Base-by-base conservation (phyloP, 2,797 vertebrate species). In the Corythornis leucogaster region DNA sequence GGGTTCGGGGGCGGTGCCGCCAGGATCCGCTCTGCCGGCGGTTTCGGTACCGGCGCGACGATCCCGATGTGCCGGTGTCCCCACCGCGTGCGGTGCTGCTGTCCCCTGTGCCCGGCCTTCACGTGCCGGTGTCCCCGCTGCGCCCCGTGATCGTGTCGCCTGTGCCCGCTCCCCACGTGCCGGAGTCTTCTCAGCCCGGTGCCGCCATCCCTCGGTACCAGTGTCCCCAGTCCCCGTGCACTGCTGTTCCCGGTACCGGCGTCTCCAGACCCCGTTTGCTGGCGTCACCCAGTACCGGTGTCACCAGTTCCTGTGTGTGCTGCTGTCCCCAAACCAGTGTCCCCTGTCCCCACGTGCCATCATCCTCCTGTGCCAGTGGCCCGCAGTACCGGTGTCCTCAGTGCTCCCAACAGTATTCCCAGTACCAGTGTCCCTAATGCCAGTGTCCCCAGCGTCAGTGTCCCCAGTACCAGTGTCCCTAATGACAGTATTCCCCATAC, bases 251-350 rank as follows among this genome's bases (percentile, higher is more conserved):
- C 24, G 9, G 35, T 26, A 38, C 57, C 33, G 20, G 21, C 38
- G 33, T 22, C n/a, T 12, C 54, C 55, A 31, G n/a, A 13, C n/a
- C 55, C 55, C 31, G 9, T 33, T 16, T 45, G 1, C 31, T 4
- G 1, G 18, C 2, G 12, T 31, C 7, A 33, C 20, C 40, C 43
- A 1, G 14, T 12, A 2, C 18, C 1, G 1, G 19, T 16, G 7
- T 43, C 14, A 24, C 55, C 35, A 8, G 54, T 17, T 2, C n/a
- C 8, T 1, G 4, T 11, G 4, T 14, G 15, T 30, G 4, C 28
- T 26, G 24, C 48, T 50, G 48, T 28, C 50, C 50, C 50, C 26
- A 28, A 26, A 51, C 50, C 15, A 1, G 15, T 18, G n/a, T 15
- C 25, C 25, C 50, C 50, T 18, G n/a, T 15, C 25, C 25, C 50